Evolutionary conservation across 2,113 vertebrate genomes (phyloP), one percentile per base, ranked within the genome.

Genomic region (Formicarius rufipectus): DNA sequence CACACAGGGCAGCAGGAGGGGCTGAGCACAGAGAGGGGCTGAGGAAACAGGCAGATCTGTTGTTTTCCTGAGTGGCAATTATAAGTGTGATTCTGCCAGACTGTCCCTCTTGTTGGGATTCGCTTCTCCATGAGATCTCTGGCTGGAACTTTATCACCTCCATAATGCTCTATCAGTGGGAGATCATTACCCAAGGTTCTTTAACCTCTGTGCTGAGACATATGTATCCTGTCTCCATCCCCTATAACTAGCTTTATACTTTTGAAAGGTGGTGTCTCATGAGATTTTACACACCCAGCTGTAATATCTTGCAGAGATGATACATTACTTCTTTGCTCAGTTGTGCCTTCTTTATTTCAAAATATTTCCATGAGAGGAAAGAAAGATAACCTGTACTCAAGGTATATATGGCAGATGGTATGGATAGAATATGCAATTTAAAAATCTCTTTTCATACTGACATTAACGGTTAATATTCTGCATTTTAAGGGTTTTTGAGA

Each of bases 221-320:
- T 3, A 5, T 0, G 1, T n/a, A 19, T 31, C 0, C 0, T 31
- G 14, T 37, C 18, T 66, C 22, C 19, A 21, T 14, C 10, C 19
- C 28, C 37, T 28, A 2, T 0, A 69, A 24, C 20, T 49, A 14
- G 10, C 62, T 89, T 75, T 25, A 37, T 24, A 40, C 37, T 10
- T 52, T 15, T 64, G 78, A 63, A 45, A 83, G 30, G 31, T 37
- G 28, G 4, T 42, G 27, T 27, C 62, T 72, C 47, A 8, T 1
- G 4, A 33, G 40, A 40, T 53, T 78, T 83, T 24, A 64, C 40
- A 37, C 19, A 25, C 0, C 1, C 18, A 30, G 7, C 13, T 73
- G 22, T 50, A 56, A 13, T 49, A 21, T 49, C 40, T 62, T 39
- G 23, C 55, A 66, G 63, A 86, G 59, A 22, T 39, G 12, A 55